Evolutionary conservation across 2,113 vertebrate genomes (phyloP).

Genomic region (Nerophis lumbriciformis): DNA sequence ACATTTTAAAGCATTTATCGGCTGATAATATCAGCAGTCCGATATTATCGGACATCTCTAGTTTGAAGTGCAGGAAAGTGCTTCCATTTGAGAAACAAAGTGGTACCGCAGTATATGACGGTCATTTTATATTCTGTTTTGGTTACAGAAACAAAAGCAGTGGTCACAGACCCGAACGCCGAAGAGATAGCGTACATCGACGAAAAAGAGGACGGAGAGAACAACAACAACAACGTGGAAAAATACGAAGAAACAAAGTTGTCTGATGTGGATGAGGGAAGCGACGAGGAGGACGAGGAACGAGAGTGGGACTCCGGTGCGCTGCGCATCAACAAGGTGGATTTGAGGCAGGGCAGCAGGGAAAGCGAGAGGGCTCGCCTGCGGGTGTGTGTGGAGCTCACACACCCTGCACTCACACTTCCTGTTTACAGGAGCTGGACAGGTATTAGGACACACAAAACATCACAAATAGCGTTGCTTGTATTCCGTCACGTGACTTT

Average conservation of each 20-base stretch:
- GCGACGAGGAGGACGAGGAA: constrained; percentile 19
- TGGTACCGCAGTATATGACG: background rate
- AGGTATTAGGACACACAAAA: constrained; percentile 38
- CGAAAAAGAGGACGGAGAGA: constrained; percentile 38
- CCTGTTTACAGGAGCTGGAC: constrained; percentile 70
- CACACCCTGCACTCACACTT: constrained; percentile 64
- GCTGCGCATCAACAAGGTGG: constrained; percentile 61
- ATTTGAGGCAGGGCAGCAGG: constrained; percentile 19
- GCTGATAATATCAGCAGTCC: too few species aligned
- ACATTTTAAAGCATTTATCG: too few species aligned
- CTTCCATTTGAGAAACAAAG: background rate
- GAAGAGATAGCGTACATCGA: constrained; percentile 57
- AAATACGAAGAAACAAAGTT: constrained; percentile 14
- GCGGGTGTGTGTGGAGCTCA: constrained; percentile 68
- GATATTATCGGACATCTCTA: too few species aligned
- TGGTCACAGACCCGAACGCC: constrained; percentile 44
- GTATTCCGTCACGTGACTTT: too few species aligned
- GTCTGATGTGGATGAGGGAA: constrained; percentile 25
- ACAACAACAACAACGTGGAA: constrained; percentile 26
- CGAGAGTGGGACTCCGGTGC: constrained; percentile 12
- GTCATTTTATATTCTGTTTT: background rate
- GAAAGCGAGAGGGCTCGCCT: constrained; percentile 35
- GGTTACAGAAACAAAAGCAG: constrained; percentile 52
- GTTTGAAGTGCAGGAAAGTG: background rate
- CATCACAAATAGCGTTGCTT: too few species aligned